Evolutionary conservation across 2,113 vertebrate genomes (phyloP), one percentile per base, ranked within the genome.

Genomic region (Dicentrarchus labrax): DNA sequence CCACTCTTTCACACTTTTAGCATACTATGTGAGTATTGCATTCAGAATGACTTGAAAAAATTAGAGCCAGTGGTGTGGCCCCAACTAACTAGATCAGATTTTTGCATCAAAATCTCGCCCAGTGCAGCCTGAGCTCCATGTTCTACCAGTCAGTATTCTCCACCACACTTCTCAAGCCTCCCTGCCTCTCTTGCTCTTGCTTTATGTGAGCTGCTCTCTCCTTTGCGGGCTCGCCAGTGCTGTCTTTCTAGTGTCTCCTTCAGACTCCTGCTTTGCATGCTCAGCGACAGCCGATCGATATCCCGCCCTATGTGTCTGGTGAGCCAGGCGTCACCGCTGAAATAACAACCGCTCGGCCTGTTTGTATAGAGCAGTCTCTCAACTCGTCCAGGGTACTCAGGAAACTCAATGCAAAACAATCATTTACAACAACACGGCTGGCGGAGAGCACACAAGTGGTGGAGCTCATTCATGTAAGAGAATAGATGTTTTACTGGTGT

Each of bases 251-350:
- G 85, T 85, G 87, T 94, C 90, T 93, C 88, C 86, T 90, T 90
- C 89, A 91, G 86, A 85, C 50, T 2, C 82, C 86, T 89, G 91
- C 89, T 93, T 92, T 93, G 90, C 93, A 94, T 94, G 86, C 88
- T 82, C 80, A 66, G 90, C 85, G 81, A 86, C 91, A 78, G 84
- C 54, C 70, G 83, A 93, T 94, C 91, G 62, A 94, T 94, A 91
- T 36, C 36, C 70, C 41, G 41, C 84, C 82, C 89, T 86, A 78
- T 62, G 85, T 82, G 88, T 91, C 86, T 82, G 86, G 66, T 39
- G 79, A 84, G 85, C 65, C 86, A 41, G 87, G 71, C 89, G 24
- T 88, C 86, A 67, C 50, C 8, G 48, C 86, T 92, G 88, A 89
- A 94, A 94, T 93, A 94, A 94, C 90, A 93, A 84, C 84, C 43